Conservation (phyloP, 1,140 invertebrate genomes). For the Magallana angulata region DNA sequence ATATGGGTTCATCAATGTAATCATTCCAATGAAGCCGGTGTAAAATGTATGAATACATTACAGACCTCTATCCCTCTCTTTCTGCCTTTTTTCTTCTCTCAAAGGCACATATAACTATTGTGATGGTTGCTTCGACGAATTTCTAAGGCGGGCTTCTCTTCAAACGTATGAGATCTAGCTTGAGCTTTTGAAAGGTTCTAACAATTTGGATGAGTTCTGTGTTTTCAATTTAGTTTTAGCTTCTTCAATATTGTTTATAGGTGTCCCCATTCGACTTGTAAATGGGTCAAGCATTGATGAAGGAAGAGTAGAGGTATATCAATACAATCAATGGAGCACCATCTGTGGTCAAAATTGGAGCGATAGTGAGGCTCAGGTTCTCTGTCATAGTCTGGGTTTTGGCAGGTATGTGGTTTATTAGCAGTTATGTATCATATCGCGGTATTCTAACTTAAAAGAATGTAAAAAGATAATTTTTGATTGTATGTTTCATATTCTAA, state of each 20-base stretch:
- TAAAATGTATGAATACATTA: neutral
- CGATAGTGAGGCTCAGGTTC: neutral
- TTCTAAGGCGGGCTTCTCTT: no score
- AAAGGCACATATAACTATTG: no score
- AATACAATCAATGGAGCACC: neutral
- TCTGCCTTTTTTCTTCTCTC: no score
- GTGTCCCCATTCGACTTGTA: neutral
- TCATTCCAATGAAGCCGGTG: neutral
- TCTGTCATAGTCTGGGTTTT: slow-evolving; percentile 23
- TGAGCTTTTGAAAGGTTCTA: no score
- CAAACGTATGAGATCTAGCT: no score
- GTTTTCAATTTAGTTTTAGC: neutral
- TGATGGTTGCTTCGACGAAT: no score
- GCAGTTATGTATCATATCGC: neutral
- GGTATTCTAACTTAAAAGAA: neutral
- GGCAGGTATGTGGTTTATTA: neutral
- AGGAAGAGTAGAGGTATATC: slow-evolving; percentile 23
- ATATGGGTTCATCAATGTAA: neutral
- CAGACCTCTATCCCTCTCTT: neutral
- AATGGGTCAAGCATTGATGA: neutral
- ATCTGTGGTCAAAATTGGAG: neutral
- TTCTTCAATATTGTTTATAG: neutral
- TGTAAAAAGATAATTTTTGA: no score
- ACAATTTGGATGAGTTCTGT: neutral
- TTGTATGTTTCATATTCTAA: neutral